phyloP scores from a whole-genome alignment of 2,113 vertebrate species.

The Todiramphus chloris region DNA sequence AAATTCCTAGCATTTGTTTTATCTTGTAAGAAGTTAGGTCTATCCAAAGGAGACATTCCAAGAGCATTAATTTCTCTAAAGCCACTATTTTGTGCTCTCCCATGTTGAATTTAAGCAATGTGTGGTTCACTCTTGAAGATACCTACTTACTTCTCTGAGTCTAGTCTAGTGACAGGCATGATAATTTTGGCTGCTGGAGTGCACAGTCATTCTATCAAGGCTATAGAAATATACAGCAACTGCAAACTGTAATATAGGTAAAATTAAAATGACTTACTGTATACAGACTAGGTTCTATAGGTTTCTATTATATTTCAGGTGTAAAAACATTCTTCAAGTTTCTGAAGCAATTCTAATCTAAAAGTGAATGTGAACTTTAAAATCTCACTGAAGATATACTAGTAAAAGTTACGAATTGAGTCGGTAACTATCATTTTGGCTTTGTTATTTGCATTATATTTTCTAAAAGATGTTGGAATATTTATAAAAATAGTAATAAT shows the following conservation, averaged over 20 bases:
- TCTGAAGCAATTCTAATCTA: neutral
- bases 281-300: neutral
- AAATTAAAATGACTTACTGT: neutral
- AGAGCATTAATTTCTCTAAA: neutral
- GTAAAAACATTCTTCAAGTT: neutral
- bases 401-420: neutral
- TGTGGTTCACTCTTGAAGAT: neutral
- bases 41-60: neutral
- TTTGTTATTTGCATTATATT: neutral
- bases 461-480: neutral
- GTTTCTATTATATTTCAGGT: neutral
- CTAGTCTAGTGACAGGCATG: neutral
- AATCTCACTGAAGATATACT: neutral
- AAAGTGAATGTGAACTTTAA: neutral
- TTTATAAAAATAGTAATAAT: neutral
- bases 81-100: neutral
- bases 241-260: neutral
- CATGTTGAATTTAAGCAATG: neutral
- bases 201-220: neutral
- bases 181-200: neutral
- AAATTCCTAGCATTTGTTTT: neutral
- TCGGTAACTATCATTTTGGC: neutral
- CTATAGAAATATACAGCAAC: neutral
- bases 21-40: neutral
- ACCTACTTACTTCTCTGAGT: neutral